A percentile compares a stretch with the other conserved stretches of the same genome.
Evolutionary conservation across 2,888 invertebrate species (phyloP).

Genomic region (Euzophera pinguis): DNA sequence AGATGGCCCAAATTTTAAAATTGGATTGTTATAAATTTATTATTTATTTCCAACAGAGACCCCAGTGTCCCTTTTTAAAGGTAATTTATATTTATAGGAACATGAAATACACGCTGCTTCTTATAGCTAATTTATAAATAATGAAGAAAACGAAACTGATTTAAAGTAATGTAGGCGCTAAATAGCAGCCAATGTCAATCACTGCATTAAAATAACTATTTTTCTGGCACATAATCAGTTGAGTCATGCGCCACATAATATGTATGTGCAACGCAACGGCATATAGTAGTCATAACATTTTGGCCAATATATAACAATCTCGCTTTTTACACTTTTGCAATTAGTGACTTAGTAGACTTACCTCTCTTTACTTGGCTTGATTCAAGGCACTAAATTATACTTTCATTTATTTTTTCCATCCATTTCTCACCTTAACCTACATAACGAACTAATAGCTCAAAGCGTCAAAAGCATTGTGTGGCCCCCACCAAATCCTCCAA

Average conservation of each 20-base stretch:
- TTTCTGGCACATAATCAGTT: constrained; percentile 46
- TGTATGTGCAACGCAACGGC: constrained; percentile 27
- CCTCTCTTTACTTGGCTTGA: constrained; percentile 37
- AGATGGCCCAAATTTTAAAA: constrained; percentile 12
- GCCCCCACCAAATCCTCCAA: constrained; percentile 71
- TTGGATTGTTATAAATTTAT: constrained; percentile 19
- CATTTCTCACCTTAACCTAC: constrained; percentile 41
- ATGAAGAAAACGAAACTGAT: constrained; percentile 29
- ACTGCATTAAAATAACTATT: constrained; percentile 54
- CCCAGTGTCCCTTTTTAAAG: constrained; percentile 77
- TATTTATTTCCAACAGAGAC: constrained; percentile 74
- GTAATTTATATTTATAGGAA: constrained; percentile 62
- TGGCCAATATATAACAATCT: constrained; percentile 43
- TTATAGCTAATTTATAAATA: constrained; percentile 50
- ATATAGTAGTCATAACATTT: constrained; percentile 30
- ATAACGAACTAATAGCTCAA: constrained; percentile 62
- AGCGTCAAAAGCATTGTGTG: constrained; percentile 76
- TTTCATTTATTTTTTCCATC: constrained; percentile 54
- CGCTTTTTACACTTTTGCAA: constrained; percentile 42
- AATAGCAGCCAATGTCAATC: constrained; percentile 51
- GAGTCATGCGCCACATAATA: constrained; percentile 38
- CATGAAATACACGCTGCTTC: constrained; percentile 52
- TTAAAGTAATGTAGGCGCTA: constrained; percentile 53
- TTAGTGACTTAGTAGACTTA: constrained; percentile 34
- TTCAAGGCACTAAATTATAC: constrained; percentile 57